Evolutionary conservation across 2,888 invertebrate species (phyloP).

Genomic region (Ornithoptera alexandrae): DNA sequence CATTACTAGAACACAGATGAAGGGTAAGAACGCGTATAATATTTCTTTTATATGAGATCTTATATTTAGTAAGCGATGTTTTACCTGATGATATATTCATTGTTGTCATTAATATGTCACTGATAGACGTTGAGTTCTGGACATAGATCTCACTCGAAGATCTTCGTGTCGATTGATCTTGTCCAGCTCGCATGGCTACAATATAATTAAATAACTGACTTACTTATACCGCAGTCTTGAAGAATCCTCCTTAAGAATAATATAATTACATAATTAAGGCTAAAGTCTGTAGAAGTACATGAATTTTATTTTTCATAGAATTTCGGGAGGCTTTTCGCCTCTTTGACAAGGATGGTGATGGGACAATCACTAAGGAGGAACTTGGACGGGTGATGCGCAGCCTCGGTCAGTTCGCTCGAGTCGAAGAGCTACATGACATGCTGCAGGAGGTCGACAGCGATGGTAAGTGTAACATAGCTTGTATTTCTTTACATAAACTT

Average conservation of each 20-base stretch:
- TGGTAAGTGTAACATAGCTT: conserved; percentile 71
- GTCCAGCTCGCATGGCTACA: too few species aligned
- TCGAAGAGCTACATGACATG: conserved; percentile 93
- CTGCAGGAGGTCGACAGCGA: conserved; percentile 90
- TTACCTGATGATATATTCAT: background rate
- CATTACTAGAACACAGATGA: conserved; percentile 88
- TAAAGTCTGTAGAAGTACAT: background rate
- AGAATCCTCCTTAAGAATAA: too few species aligned
- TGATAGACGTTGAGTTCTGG: too few species aligned
- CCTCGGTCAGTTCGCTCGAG: conserved; percentile 91
- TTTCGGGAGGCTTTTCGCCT: conserved; percentile 92
- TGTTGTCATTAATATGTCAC: too few species aligned
- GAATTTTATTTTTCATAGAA: conserved; percentile 73
- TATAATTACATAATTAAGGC: too few species aligned
- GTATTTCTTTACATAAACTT: background rate
- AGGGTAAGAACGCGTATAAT: conserved; percentile 75
- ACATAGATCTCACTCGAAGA: too few species aligned
- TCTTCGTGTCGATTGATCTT: too few species aligned
- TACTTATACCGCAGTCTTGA: too few species aligned
- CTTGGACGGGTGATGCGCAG: conserved; percentile 92
- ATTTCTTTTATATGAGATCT: too few species aligned
- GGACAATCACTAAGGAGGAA: conserved; percentile 92
- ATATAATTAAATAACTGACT: too few species aligned
- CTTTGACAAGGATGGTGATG: conserved; percentile 93
- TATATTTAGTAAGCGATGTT: background rate